Evolutionary conservation across 53 echinoderm and acorn worm species (phyloP).

Genomic region (Temnopleurus reevesii): DNA sequence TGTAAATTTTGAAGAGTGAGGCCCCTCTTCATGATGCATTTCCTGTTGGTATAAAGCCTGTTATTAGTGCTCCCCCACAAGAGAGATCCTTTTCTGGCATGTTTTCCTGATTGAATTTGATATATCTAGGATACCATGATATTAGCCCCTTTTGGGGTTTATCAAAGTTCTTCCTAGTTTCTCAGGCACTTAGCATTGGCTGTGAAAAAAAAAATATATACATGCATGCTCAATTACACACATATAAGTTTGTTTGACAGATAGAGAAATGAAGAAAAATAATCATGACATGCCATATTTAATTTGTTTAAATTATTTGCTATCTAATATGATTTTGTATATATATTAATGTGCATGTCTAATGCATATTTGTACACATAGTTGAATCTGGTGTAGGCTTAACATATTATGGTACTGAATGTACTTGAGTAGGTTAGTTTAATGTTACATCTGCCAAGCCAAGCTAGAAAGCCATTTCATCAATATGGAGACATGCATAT

Average conservation of each 20-base stretch:
- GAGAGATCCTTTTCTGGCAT: not conserved
- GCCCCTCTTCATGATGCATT: conserved; percentile 3
- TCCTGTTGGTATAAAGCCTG: not conserved
- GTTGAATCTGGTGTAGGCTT: no score
- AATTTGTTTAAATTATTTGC: no score
- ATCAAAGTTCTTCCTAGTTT: no score
- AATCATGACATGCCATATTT: no score
- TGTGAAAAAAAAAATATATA: no score
- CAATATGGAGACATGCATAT: not conserved
- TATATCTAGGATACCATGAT: conserved; percentile 21
- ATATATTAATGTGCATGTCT: no score
- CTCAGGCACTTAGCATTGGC: no score
- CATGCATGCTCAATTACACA: no score
- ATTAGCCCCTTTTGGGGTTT: not conserved
- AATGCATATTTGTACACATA: no score
- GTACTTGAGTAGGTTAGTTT: not conserved
- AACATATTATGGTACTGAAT: not conserved
- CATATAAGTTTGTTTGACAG: no score
- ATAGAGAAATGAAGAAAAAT: no score
- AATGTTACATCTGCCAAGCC: conserved; percentile 16
- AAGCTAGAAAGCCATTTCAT: not conserved
- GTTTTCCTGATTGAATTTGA: not conserved
- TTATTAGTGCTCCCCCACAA: not conserved
- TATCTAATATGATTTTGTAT: no score
- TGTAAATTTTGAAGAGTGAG: not conserved